A percentile compares a stretch with the other conserved stretches of the same genome.
phyloP scores from a whole-genome alignment of 2,888 invertebrate species.

The Chrysolina americana region DNA sequence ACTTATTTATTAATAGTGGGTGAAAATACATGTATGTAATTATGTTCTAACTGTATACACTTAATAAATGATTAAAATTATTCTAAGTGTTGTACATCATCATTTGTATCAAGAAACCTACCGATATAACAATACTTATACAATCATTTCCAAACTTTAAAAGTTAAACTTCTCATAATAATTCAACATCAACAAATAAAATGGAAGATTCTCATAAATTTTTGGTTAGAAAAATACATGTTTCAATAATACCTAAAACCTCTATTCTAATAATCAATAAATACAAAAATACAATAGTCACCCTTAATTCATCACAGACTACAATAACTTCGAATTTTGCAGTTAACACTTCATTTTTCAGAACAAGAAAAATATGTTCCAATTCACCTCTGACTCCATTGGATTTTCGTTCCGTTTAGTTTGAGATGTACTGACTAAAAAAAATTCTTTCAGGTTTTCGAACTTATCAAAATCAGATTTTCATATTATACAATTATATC shows the following conservation, averaged over 20 bases:
- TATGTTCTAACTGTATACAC: slow-evolving; percentile 64
- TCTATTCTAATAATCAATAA: slow-evolving; percentile 62
- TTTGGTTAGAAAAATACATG: slow-evolving; percentile 67
- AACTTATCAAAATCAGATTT: not conserved
- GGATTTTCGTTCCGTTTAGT: not conserved
- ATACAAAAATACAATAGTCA: slow-evolving; percentile 70
- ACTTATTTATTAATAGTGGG: slow-evolving; percentile 63
- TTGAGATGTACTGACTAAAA: not conserved
- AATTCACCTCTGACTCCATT: slow-evolving; percentile 7
- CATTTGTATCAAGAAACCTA: slow-evolving; percentile 64
- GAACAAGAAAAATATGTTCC: not conserved
- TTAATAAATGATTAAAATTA: slow-evolving; percentile 63
- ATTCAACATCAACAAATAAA: slow-evolving; percentile 65
- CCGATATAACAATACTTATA: slow-evolving; percentile 65
- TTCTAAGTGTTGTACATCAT: slow-evolving; percentile 66
- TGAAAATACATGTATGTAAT: slow-evolving; percentile 64
- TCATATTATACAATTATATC: not conserved
- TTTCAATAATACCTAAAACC: slow-evolving; percentile 65
- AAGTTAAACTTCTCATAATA: slow-evolving; percentile 64
- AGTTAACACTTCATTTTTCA: slow-evolving; percentile 11
- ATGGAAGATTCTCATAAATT: slow-evolving; percentile 64
- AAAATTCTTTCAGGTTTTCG: not conserved
- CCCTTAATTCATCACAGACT: slow-evolving; percentile 70
- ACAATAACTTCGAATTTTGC: slow-evolving; percentile 57
- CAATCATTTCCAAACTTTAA: slow-evolving; percentile 62